A percentile compares a stretch with the other conserved stretches of the same genome.
Conservation (phyloP, 2,113 vertebrate species). For the Macrotis lagotis region DNA sequence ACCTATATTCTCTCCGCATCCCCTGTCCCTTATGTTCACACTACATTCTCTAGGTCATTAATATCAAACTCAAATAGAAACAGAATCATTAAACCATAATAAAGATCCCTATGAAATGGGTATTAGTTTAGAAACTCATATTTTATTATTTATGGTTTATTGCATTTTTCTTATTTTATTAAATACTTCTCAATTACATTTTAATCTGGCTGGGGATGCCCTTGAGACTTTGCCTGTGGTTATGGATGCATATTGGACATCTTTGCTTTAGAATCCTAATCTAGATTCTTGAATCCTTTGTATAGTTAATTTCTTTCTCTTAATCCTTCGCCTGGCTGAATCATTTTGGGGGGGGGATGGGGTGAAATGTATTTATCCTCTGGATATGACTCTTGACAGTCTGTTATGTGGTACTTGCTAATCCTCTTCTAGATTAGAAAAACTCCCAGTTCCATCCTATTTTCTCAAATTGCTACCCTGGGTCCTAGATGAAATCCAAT, state of each 20-base stretch:
- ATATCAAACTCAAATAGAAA: background rate
- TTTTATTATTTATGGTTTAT: background rate
- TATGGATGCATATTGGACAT: background rate
- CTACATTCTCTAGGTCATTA: background rate
- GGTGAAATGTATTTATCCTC: background rate
- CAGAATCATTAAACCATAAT: background rate
- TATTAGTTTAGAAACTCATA: background rate
- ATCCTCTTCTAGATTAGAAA: slow-evolving; percentile 11
- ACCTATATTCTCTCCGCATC: too few relatives aligned
- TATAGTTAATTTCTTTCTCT: background rate
- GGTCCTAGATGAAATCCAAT: background rate
- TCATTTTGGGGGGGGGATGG: background rate
- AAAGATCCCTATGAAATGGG: background rate
- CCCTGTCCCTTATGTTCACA: background rate
- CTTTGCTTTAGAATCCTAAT: background rate
- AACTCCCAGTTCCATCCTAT: background rate
- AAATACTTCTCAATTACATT: background rate
- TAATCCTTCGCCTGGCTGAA: background rate
- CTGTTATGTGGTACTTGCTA: slow-evolving; percentile 23
- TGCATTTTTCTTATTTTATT: background rate
- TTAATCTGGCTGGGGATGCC: background rate
- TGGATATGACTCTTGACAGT: slow-evolving; percentile 17
- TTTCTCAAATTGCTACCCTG: background rate
- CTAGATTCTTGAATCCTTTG: background rate
- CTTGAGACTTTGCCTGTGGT: background rate